phyloP scores from a whole-genome alignment of 2,888 invertebrate species.

The Allophyes oxyacanthae region DNA sequence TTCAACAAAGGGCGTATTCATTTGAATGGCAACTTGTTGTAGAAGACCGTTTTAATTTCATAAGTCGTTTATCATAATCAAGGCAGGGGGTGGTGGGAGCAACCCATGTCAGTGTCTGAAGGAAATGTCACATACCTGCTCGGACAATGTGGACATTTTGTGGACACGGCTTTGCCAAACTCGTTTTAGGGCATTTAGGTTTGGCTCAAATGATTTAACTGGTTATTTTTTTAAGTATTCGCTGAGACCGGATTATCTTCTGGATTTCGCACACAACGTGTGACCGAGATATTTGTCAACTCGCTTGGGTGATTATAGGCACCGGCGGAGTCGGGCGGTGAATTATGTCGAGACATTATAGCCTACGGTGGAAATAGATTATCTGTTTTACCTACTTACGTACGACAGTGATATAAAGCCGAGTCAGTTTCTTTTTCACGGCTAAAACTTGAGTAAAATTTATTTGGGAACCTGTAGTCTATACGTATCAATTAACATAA shows the following conservation, averaged over 20 bases:
- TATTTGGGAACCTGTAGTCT: slow-evolving; percentile 47
- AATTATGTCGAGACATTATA: slow-evolving; percentile 60
- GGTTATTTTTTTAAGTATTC: slow-evolving; percentile 43
- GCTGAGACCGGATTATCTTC: slow-evolving; percentile 38
- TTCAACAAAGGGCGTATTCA: slow-evolving; percentile 86
- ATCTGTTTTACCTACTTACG: slow-evolving; percentile 59
- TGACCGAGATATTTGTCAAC: slow-evolving; percentile 61
- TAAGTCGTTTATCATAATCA: slow-evolving; percentile 90
- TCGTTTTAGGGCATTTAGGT: slow-evolving; percentile 56
- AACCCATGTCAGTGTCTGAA: slow-evolving; percentile 88
- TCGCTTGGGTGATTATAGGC: slow-evolving; percentile 63
- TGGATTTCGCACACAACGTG: slow-evolving; percentile 46
- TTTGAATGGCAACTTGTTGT: slow-evolving; percentile 88
- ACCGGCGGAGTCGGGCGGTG: slow-evolving; percentile 53
- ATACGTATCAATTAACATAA: slow-evolving; percentile 53
- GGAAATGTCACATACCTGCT: slow-evolving; percentile 85
- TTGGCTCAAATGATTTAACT: slow-evolving; percentile 55
- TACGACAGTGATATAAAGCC: slow-evolving; percentile 57
- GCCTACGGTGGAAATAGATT: slow-evolving; percentile 63
- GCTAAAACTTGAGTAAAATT: slow-evolving; percentile 39
- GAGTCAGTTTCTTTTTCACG: slow-evolving; percentile 45
- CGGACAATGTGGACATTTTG: slow-evolving; percentile 78
- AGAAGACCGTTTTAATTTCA: slow-evolving; percentile 88
- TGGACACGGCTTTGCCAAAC: slow-evolving; percentile 68
- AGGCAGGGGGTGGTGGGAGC: slow-evolving; percentile 65